Evolutionary conservation across 2,797 vertebrate species (phyloP).

Genomic region (Anolis apletophallus): DNA sequence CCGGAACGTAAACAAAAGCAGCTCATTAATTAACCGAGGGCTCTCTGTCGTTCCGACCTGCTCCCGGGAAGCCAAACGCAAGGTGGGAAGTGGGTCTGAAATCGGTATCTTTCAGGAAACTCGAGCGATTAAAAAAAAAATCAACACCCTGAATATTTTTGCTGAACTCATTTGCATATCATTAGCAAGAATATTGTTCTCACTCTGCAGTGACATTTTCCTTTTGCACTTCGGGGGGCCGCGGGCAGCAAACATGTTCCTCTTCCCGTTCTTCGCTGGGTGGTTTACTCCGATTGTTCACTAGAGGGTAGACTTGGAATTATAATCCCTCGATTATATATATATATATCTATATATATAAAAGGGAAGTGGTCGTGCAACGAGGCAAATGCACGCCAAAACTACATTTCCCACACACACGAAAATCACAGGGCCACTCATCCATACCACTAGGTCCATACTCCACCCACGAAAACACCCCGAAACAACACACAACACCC

Average conservation of each 20-base stretch:
- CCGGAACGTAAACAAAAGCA: slow-evolving; percentile 1
- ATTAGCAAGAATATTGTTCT: slow-evolving; percentile 29
- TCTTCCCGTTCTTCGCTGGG: slow-evolving; percentile 1
- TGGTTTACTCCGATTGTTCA: slow-evolving; percentile 66
- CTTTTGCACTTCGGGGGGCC: slow-evolving; percentile 21
- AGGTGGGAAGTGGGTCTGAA: not conserved
- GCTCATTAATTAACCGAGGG: slow-evolving; percentile 30
- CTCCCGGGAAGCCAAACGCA: slow-evolving; percentile 34
- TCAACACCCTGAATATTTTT: slow-evolving; percentile 13
- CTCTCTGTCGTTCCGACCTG: slow-evolving; percentile 38
- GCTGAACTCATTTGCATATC: slow-evolving; percentile 27
- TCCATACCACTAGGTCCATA: too few relatives aligned
- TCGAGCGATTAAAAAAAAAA: not conserved
- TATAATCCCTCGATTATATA: slow-evolving; percentile 25
- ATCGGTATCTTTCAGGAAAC: slow-evolving; percentile 22
- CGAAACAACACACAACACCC: too few relatives aligned
- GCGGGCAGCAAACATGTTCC: slow-evolving; percentile 23
- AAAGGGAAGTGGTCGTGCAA: too few relatives aligned
- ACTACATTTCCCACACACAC: too few relatives aligned
- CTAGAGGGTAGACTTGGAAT: slow-evolving; percentile 75
- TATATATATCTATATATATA: too few relatives aligned
- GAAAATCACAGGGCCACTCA: too few relatives aligned
- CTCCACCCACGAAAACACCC: too few relatives aligned
- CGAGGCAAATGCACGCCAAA: too few relatives aligned
- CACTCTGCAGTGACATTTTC: slow-evolving; percentile 36